Evolutionary conservation across 92 coral and sea anemone genomes (phyloP), one percentile per base, ranked within the genome.

Genomic region (Galaxea fascicularis): DNA sequence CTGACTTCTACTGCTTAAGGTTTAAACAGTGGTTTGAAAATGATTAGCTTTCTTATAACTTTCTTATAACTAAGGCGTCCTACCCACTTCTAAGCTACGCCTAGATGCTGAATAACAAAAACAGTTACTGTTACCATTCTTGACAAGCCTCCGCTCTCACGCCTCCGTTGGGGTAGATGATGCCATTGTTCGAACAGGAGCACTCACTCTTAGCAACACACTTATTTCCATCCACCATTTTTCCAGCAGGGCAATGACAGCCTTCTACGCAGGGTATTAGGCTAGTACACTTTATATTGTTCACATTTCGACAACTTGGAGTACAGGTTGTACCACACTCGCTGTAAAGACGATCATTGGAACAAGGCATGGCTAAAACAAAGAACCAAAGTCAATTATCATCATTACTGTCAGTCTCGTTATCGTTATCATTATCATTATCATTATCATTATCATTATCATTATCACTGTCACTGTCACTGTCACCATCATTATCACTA

Each of bases 271-370:
- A 94, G 12, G 82, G 91, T 26, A 97, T 35, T 35, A 35, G 41
- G 41, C 41, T 87, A 31, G 78, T 65, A 58, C 99, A 96, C 73
- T 67, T 88, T 57, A 85, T 89, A 52, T 92, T 94, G 87, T 92
- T 96, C 73, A 95, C 56, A 76, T 95, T 96, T 53, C 88, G 54
- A 76, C 99, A 96, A 47, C 89, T 95, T 65, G 77, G 70, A 6
- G 98, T 98, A 25, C 99, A 96, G 16, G 98, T 91, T 1, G 98
- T 74, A 0, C 94, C 93, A 65, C 97, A 93, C 56, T 93, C 97
- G 29, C 84, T 87, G 80, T 89, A 94, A 29, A 56, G 82, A 92
- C 78, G 73, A 4, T 73, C 79, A 47, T 85, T 72, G 9, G 98
- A 92, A 54, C 99, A 96, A 24, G 84, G 51, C 28, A 66, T 65